Conservation (phyloP, 2,888 invertebrate genomes). For the Spisula subtruncata region DNA sequence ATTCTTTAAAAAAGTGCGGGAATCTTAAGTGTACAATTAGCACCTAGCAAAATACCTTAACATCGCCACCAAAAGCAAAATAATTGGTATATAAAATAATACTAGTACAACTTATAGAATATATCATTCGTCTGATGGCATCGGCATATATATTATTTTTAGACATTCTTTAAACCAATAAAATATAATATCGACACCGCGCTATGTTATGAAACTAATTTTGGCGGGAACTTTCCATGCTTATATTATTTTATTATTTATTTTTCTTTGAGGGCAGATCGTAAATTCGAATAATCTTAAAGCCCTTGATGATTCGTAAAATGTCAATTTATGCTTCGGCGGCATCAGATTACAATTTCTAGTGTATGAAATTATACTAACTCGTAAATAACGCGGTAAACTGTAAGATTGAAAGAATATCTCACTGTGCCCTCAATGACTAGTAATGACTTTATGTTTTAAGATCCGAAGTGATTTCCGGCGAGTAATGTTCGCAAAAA, state of each 20-base stretch:
- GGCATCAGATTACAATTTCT: conserved; percentile 1
- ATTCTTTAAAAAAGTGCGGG: too few species aligned
- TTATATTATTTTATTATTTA: background rate
- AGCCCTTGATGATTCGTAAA: background rate
- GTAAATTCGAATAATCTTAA: background rate
- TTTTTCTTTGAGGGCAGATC: background rate
- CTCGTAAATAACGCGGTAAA: conserved; percentile 23
- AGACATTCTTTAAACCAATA: too few species aligned
- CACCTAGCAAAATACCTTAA: too few species aligned
- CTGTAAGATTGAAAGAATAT: conserved; percentile 9
- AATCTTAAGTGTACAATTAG: too few species aligned
- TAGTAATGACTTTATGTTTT: conserved; percentile 8
- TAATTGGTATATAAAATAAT: too few species aligned
- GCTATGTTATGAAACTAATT: background rate
- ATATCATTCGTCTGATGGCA: too few species aligned
- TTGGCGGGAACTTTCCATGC: conserved; percentile 14
- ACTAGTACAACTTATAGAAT: too few species aligned
- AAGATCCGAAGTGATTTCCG: conserved; percentile 18
- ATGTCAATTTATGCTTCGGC: background rate
- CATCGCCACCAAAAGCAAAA: too few species aligned
- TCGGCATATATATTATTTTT: too few species aligned
- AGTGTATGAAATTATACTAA: background rate
- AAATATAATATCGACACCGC: too few species aligned
- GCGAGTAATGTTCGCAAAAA: background rate
- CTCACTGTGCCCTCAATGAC: conserved; percentile 12